A percentile compares a stretch with the other conserved stretches of the same genome.
These are phyloP conservation scores for Rhea americana DNA, from an alignment of 2,113 vertebrate genomes.

Conservation along the genomic window DNA sequence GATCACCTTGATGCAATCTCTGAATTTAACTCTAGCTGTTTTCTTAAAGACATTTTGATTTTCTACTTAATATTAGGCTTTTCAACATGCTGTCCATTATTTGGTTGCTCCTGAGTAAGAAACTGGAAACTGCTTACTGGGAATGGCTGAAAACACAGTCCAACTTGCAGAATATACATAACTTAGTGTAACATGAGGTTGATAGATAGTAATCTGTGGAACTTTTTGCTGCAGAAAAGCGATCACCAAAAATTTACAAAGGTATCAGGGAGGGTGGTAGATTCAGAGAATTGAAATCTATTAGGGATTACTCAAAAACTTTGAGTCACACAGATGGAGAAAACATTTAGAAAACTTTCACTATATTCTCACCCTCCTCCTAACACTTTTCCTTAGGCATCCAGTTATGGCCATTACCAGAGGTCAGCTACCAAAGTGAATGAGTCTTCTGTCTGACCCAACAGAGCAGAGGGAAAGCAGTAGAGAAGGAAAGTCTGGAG, in stretches of 20 bases:
- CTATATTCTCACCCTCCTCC: not conserved
- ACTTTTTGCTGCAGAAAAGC: not conserved
- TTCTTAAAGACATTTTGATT: not conserved
- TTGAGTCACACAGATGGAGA: not conserved
- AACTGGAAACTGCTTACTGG: not conserved
- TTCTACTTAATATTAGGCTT: not conserved
- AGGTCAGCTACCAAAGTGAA: not conserved
- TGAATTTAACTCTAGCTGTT: not conserved
- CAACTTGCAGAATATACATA: not conserved
- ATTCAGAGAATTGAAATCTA: not conserved
- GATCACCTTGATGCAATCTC: not conserved
- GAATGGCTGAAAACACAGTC: not conserved
- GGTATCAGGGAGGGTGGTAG: not conserved
- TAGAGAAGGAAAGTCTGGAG: not conserved
- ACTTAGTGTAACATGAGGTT: not conserved
- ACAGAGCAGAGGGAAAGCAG: fast-evolving
- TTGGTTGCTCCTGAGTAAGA: not conserved
- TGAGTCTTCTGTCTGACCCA: not conserved
- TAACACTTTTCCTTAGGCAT: not conserved
- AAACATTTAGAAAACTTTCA: not conserved
- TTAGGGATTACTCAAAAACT: not conserved
- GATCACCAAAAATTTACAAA: not conserved
- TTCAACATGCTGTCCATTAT: fast-evolving
- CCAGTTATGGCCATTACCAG: not conserved
- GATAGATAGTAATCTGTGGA: not conserved